These are phyloP conservation scores for Gymnogyps californianus DNA, from an alignment of 2,113 vertebrate genomes.

Conservation along the genomic window DNA sequence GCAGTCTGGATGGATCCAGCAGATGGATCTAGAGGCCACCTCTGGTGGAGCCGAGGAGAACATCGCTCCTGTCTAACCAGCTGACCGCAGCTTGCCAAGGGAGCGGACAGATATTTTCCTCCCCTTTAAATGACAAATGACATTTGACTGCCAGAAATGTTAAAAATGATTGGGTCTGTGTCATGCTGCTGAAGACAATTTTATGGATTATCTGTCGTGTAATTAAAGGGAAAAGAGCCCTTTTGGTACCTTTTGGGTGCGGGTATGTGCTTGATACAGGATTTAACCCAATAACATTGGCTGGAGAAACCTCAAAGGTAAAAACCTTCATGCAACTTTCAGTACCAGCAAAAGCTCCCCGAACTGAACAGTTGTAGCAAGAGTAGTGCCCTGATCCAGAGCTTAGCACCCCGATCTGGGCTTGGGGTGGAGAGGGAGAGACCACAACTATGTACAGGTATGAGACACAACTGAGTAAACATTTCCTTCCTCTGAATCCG, in stretches of 20 bases:
- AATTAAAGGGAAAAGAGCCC: neutral
- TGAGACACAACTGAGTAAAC: neutral
- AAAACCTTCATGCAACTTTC: neutral
- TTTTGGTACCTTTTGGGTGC: neutral
- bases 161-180: neutral
- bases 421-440: neutral
- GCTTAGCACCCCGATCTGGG: neutral
- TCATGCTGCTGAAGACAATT: neutral
- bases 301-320: neutral
- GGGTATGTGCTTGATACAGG: neutral
- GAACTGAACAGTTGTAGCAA: neutral
- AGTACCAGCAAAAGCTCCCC: neutral
- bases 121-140: neutral
- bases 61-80: neutral
- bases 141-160: neutral
- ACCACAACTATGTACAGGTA: neutral
- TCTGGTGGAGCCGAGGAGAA: neutral
- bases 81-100: neutral
- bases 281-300: neutral
- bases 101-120: neutral
- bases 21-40: neutral
- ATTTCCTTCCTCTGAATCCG: neutral
- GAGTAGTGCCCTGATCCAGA: neutral
- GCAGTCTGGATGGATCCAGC: neutral
- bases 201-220: neutral